Percentiles rank a stretch among this genome's conserved stretches.
These are phyloP conservation scores for Gymnarchus niloticus DNA, from an alignment of 2,113 vertebrate genomes.

Conservation along the genomic window DNA sequence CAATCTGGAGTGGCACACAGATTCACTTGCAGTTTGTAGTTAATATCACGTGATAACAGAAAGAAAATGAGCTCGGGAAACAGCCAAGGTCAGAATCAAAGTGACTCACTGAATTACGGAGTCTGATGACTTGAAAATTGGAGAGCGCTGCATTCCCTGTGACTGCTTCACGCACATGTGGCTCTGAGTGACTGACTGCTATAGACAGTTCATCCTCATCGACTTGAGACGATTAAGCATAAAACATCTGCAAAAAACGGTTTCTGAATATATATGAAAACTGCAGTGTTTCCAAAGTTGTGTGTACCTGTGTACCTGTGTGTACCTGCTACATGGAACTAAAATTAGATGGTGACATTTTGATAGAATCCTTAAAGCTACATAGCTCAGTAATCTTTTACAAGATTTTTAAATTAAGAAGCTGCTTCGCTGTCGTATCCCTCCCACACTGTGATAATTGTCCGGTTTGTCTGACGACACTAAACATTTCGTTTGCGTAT, in stretches of 20 bases:
- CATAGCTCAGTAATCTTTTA: not conserved
- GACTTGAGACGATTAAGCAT: not conserved
- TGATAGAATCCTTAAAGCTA: not conserved
- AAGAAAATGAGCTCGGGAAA: not conserved
- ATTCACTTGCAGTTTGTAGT: not conserved
- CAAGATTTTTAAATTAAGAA: too few species aligned
- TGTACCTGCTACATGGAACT: not conserved
- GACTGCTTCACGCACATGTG: not conserved
- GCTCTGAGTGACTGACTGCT: not conserved
- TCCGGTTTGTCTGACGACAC: too few species aligned
- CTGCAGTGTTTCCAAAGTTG: not conserved
- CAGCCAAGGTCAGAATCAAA: not conserved
- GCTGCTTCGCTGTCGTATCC: too few species aligned
- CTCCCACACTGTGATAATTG: too few species aligned
- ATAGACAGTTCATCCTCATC: not conserved
- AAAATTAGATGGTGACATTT: slow-evolving; percentile 2
- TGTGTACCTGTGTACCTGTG: not conserved
- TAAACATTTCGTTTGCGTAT: too few species aligned
- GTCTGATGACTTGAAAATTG: not conserved
- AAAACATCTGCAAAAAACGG: too few species aligned
- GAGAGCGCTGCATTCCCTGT: not conserved
- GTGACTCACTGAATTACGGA: not conserved
- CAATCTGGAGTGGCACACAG: not conserved
- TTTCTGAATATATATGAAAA: too few species aligned
- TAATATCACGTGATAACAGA: not conserved